phyloP scores from a whole-genome alignment of 1,140 invertebrate species.

The Eriosoma lanigerum region DNA sequence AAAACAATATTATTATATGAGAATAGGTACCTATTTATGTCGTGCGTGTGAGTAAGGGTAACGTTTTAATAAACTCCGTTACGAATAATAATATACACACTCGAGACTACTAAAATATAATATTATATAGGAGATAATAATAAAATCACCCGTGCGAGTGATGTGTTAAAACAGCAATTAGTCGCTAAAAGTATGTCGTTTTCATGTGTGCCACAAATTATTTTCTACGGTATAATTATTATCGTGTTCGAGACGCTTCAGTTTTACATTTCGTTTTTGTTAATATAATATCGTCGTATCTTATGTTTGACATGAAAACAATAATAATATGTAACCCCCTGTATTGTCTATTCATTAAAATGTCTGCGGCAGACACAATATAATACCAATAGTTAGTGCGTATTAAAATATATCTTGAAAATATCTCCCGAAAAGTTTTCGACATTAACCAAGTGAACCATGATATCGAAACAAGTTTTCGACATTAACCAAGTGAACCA shows the following conservation, averaged over 20 bases:
- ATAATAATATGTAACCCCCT: too few species aligned
- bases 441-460: background rate
- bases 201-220: background rate
- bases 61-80: slow-evolving; percentile 23
- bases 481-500: background rate
- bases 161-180: slow-evolving; percentile 34
- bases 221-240: too few species aligned
- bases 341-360: background rate
- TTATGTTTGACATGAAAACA: too few species aligned
- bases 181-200: background rate
- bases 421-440: slow-evolving; percentile 15
- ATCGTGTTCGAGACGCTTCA: background rate
- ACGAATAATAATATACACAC: background rate
- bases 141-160: slow-evolving; percentile 19
- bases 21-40: too few species aligned
- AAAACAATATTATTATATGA: slow-evolving; percentile 22
- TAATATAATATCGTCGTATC: background rate
- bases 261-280: slow-evolving; percentile 8
- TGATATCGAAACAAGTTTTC: background rate
- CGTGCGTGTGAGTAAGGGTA: background rate
- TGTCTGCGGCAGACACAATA: background rate
- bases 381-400: background rate
- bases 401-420: background rate
- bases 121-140: background rate
- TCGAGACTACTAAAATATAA: background rate